These are phyloP conservation scores for Pangasius djambal DNA, from an alignment of 2,797 vertebrate species.

Conservation along the genomic window DNA sequence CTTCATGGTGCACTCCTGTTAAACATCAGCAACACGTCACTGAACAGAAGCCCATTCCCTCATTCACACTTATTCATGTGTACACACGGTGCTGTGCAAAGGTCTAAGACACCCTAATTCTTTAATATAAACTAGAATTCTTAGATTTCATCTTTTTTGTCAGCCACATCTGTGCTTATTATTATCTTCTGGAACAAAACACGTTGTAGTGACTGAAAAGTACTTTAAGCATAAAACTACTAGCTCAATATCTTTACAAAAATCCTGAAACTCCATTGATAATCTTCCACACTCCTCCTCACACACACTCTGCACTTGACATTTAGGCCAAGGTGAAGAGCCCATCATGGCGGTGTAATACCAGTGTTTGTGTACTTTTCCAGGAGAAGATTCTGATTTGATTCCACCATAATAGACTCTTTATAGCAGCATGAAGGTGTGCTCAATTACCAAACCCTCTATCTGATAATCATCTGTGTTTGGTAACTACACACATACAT, in stretches of 20 bases:
- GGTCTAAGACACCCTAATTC: neutral
- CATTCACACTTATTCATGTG: neutral
- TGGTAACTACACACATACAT: neutral
- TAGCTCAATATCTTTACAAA: neutral
- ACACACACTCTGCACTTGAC: neutral
- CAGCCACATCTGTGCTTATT: neutral
- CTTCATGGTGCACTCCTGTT: conserved; percentile 88
- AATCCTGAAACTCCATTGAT: neutral
- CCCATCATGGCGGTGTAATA: neutral
- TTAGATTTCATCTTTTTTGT: neutral
- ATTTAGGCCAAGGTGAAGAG: neutral
- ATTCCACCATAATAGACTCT: neutral
- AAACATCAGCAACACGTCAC: conserved; percentile 21
- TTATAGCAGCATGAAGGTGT: neutral
- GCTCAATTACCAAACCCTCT: neutral
- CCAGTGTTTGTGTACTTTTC: neutral
- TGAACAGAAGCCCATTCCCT: neutral
- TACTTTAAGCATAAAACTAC: neutral
- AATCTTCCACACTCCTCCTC: neutral
- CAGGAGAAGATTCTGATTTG: neutral
- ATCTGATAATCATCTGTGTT: neutral
- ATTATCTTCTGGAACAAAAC: neutral
- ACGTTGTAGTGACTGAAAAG: neutral
- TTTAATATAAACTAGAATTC: neutral
- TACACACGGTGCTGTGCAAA: neutral